A percentile compares a stretch with the other conserved stretches of the same genome.
phyloP scores from a whole-genome alignment of 2,797 vertebrate genomes.

The Lacerta agilis region DNA sequence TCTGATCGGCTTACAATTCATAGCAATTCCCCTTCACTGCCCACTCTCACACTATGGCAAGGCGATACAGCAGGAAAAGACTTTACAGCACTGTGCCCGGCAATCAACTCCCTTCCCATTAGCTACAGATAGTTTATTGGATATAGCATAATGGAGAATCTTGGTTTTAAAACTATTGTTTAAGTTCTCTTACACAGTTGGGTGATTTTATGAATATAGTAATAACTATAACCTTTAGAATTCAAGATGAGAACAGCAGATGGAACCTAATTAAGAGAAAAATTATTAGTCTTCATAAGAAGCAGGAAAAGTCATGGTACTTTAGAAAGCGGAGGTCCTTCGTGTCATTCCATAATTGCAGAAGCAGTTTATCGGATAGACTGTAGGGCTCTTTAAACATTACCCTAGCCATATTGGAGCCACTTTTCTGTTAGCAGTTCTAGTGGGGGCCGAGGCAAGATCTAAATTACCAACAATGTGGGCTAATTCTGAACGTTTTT shows the following conservation, averaged over 20 bases:
- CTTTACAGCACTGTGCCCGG: conserved; percentile 34
- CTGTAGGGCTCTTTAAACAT: conserved; percentile 8
- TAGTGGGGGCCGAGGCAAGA: not conserved
- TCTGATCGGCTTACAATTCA: not conserved
- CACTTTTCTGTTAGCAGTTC: not conserved
- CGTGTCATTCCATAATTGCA: conserved; percentile 67
- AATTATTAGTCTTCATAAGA: conserved; percentile 77
- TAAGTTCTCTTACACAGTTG: conserved; percentile 79
- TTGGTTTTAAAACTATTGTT: conserved; percentile 66
- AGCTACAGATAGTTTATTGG: conserved; percentile 54
- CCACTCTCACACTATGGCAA: conserved; percentile 23
- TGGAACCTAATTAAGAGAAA: conserved; percentile 82
- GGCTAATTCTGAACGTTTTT: not conserved
- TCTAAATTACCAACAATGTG: not conserved
- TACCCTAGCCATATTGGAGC: not conserved
- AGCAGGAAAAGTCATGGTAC: conserved; percentile 62
- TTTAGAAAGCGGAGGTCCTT: conserved; percentile 66
- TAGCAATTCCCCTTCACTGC: not conserved
- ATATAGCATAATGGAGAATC: conserved; percentile 64
- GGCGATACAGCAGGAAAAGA: conserved; percentile 64
- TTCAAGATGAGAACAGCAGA: conserved; percentile 74
- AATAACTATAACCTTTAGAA: conserved; percentile 87
- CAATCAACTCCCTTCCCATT: conserved; percentile 37
- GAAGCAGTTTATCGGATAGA: conserved; percentile 41
- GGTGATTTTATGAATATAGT: conserved; percentile 82